A percentile compares a stretch with the other conserved stretches of the same genome.
Conservation (phyloP, 2,797 vertebrate genomes). For the Catostomus latipinnis region DNA sequence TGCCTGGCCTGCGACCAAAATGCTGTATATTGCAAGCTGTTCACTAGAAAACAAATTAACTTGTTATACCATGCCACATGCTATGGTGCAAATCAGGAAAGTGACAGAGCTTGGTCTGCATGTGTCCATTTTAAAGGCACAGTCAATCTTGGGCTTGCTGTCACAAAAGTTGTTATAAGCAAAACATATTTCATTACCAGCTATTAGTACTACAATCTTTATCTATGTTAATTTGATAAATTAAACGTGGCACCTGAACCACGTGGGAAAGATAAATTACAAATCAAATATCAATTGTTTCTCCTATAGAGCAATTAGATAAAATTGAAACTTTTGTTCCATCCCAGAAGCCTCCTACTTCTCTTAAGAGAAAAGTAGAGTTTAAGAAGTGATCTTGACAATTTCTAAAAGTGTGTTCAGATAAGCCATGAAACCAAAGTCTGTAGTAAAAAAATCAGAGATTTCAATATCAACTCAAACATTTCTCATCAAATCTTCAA, state of each 20-base stretch:
- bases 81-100: constrained; percentile 24
- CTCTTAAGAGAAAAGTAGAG: too few relatives aligned
- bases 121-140: constrained; percentile 27
- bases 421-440: too few relatives aligned
- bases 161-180: constrained; percentile 9
- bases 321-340: too few relatives aligned
- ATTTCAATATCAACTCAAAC: too few relatives aligned
- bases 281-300: neutral
- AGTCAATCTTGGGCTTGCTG: constrained; percentile 13
- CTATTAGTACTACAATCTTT: neutral
- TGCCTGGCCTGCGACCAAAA: constrained; percentile 11
- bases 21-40: constrained; percentile 35
- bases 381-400: too few relatives aligned
- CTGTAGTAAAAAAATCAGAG: too few relatives aligned
- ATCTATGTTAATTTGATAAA: constrained; percentile 18
- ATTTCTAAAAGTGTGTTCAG: too few relatives aligned
- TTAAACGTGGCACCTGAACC: constrained; percentile 5
- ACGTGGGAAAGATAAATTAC: neutral
- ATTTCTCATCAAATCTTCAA: too few relatives aligned
- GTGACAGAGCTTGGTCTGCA: constrained; percentile 27
- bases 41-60: constrained; percentile 24
- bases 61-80: constrained; percentile 32
- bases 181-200: constrained; percentile 20
- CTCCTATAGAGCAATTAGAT: too few relatives aligned
- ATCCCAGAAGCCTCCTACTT: too few relatives aligned